phyloP scores from a whole-genome alignment of 2,888 invertebrate species.

The Eristalis intricaria region DNA sequence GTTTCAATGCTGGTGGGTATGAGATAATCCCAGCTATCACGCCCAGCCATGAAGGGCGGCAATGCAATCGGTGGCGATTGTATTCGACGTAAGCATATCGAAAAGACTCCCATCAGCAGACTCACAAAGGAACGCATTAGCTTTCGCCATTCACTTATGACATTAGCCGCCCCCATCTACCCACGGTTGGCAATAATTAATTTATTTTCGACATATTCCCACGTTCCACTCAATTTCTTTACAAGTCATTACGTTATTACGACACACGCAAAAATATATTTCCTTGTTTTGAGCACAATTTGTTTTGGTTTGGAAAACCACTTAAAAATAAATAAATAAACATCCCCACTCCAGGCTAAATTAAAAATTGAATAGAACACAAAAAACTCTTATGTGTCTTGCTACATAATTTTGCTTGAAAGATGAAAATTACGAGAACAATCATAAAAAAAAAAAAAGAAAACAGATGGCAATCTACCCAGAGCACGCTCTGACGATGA shows the following conservation, averaged over 20 bases:
- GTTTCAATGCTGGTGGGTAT: no score
- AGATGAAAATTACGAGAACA: not conserved
- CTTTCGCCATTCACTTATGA: no score
- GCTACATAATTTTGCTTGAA: not conserved
- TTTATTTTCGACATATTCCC: no score
- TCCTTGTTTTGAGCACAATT: not conserved
- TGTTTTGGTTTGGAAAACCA: not conserved
- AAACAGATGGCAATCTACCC: not conserved
- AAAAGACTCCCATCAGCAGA: no score
- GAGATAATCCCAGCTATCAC: no score
- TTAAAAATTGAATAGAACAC: not conserved
- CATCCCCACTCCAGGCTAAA: not conserved
- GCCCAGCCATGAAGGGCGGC: no score
- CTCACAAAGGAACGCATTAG: no score
- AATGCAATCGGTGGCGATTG: not conserved
- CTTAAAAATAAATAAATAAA: not conserved
- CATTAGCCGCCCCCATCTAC: no score
- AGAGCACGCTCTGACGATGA: not conserved
- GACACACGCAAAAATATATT: not conserved
- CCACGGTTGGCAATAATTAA: no score
- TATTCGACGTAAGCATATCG: no score
- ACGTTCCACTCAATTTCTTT: no score
- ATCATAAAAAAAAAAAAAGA: not conserved
- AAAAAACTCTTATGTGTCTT: not conserved
- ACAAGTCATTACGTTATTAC: no score